phyloP scores from a whole-genome alignment of 1,140 invertebrate genomes.

The Pseudoatta argentina region DNA sequence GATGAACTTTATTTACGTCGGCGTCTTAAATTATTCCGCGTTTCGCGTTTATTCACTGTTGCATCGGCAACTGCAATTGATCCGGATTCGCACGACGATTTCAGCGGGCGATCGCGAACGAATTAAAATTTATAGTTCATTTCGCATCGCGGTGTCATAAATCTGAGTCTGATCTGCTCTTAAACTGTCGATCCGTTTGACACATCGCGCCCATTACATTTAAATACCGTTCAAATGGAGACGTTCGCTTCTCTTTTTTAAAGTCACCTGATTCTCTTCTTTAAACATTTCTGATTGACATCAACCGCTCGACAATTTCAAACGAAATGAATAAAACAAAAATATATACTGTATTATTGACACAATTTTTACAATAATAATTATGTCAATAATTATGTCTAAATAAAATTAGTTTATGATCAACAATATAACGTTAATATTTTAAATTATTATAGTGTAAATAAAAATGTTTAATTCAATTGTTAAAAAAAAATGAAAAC shows the following conservation, averaged over 20 bases:
- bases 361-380: neutral
- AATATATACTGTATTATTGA: neutral
- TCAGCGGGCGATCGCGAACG: constrained; percentile 22
- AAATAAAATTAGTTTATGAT: neutral
- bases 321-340: neutral
- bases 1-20: constrained; percentile 62
- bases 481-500: neutral
- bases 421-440: constrained; percentile 3
- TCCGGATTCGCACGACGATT: constrained; percentile 37
- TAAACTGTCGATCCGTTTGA: constrained; percentile 73
- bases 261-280: constrained; percentile 19
- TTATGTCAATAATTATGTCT: neutral
- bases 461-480: neutral
- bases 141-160: constrained; percentile 72
- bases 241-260: constrained; percentile 30
- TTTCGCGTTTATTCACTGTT: constrained; percentile 49
- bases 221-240: constrained; percentile 65
- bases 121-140: constrained; percentile 73
- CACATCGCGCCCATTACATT: constrained; percentile 62
- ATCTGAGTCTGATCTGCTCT: constrained; percentile 73
- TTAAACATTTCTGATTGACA: constrained; percentile 45
- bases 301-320: constrained; percentile 39
- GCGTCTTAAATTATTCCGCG: constrained; percentile 61
- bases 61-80: constrained; percentile 49
- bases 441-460: no score